Evolutionary conservation across 2,113 vertebrate species (phyloP).

Genomic region (Halcyon senegalensis): DNA sequence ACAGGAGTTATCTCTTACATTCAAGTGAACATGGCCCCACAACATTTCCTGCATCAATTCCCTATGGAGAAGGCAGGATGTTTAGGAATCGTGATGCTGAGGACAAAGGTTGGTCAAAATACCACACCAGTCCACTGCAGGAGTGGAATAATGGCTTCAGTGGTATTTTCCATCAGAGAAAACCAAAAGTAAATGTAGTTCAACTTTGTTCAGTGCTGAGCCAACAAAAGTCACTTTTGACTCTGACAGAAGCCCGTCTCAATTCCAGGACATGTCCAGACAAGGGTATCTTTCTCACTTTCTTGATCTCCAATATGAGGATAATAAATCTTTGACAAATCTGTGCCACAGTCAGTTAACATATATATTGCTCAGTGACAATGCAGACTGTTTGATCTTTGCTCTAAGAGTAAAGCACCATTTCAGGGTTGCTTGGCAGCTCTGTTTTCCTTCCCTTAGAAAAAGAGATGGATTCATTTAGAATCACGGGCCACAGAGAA

Average conservation of each 20-base stretch:
- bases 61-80: conserved; percentile 56
- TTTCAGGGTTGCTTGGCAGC: conserved; percentile 85
- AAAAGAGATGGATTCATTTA: conserved; percentile 83
- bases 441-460: conserved; percentile 81
- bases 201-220: neutral
- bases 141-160: conserved; percentile 7
- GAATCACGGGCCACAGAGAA: conserved; percentile 69
- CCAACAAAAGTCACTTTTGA: neutral
- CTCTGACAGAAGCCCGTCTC: neutral
- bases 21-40: conserved; percentile 25
- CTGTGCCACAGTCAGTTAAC: conserved; percentile 27
- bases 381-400: conserved; percentile 62
- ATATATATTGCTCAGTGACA: conserved; percentile 36
- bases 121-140: neutral
- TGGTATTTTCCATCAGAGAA: conserved; percentile 36
- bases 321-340: conserved; percentile 11
- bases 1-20: conserved; percentile 42
- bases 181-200: conserved; percentile 15
- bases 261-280: neutral
- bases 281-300: conserved; percentile 2
- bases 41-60: conserved; percentile 60
- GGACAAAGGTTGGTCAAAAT: conserved; percentile 55
- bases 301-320: neutral
- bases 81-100: conserved; percentile 29
- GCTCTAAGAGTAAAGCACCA: conserved; percentile 68